Base-by-base conservation (phyloP, 23 tunicate species). In the Botrylloides violaceus region DNA sequence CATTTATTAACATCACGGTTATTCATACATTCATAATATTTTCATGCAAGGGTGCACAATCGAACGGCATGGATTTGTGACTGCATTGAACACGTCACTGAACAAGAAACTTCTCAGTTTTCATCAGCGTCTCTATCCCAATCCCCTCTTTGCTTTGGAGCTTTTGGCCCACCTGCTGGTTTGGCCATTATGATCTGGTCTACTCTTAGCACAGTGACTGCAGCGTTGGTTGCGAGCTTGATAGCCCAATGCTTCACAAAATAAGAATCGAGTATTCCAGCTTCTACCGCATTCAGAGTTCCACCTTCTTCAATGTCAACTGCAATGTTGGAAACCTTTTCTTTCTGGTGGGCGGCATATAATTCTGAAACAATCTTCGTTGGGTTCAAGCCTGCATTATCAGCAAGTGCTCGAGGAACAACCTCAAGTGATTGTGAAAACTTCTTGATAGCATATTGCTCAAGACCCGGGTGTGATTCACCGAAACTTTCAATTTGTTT, bases 111-210 rank as follows among this genome's bases (percentile, higher is more conserved):
- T n/a, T n/a, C n/a, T 43, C 53, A 63, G 36, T 63, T 29, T 31
- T 68, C 74, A 68, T 68, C 74, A 4, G 74, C 49, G 1, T 68
- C 74, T 26, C 47, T 68, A 43, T 93, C 98, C 98, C 98, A 93
- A 59, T 93, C 94, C 20, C 68, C 68, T 6, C 86, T 34, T 55
- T 93, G 87, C 71, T 86, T 85, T 2, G 98, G 98, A 32, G 98
- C 83, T 68, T 86, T 86, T 2, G 98, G 98, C 1, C 98, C 98
- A 1, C 98, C 98, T 12, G 98, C 98, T 18, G 84, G 71, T 48
- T 93, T 93, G 3, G 98, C 98, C 94, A 93, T 86, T 34, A 93
- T 93, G 36, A 93, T 93, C 58, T 93, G 98, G 59, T 93, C 93
- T 12, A 93, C 98, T 7, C 94, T 78, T 34, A 93, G 94, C 1